Conservation (phyloP, 2,888 invertebrate species). For the Tachina lurida region DNA sequence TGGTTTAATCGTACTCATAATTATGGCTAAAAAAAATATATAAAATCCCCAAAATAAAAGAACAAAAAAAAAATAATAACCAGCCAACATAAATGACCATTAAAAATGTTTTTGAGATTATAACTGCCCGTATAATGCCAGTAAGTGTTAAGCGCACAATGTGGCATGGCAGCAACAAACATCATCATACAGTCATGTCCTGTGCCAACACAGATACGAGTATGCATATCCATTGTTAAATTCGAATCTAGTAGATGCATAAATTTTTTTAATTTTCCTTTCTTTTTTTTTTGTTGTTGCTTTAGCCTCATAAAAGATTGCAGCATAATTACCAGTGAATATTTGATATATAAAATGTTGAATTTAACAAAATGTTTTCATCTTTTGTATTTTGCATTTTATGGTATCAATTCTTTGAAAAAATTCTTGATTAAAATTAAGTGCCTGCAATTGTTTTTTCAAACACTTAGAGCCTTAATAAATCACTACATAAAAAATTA, state of each 20-base stretch:
- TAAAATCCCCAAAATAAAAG: constrained; percentile 16
- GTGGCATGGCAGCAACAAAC: constrained; percentile 48
- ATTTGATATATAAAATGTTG: constrained; percentile 36
- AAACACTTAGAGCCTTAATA: neutral
- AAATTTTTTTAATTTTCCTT: neutral
- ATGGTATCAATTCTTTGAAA: constrained; percentile 69
- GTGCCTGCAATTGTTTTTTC: neutral
- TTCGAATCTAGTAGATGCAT: constrained; percentile 30
- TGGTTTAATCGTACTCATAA: constrained; percentile 69
- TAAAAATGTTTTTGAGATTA: constrained; percentile 66
- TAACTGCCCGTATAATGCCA: constrained; percentile 30
- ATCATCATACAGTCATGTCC: constrained; percentile 25
- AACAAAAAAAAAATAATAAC: neutral
- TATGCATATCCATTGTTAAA: constrained; percentile 35
- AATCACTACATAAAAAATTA: too few relatives aligned
- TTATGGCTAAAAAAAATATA: constrained; percentile 61
- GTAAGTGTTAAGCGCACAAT: constrained; percentile 69
- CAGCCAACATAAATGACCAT: constrained; percentile 61
- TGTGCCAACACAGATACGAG: constrained; percentile 3
- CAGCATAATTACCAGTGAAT: constrained; percentile 67
- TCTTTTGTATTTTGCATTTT: constrained; percentile 52
- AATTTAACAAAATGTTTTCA: neutral
- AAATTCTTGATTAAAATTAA: constrained; percentile 57
- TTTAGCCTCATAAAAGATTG: constrained; percentile 59
- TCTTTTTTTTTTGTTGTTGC: constrained; percentile 2